A percentile compares a stretch with the other conserved stretches of the same genome.
Evolutionary conservation across 1,140 invertebrate genomes (phyloP).

Genomic region (Zaprionus davidi): DNA sequence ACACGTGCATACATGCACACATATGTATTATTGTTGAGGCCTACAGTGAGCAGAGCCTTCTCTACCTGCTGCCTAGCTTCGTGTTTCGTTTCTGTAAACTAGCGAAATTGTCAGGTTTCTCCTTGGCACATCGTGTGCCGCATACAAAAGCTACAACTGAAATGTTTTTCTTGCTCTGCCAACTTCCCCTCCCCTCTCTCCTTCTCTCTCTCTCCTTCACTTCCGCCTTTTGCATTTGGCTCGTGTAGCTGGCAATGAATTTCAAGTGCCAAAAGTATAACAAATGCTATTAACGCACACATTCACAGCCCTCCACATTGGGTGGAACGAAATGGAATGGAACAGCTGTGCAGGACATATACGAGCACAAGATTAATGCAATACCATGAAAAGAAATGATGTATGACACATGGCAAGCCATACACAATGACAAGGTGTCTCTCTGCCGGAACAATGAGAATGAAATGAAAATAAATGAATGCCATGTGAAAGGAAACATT

Average conservation of each 20-base stretch:
- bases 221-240: constrained; percentile 10
- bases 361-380: neutral
- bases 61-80: constrained; percentile 13
- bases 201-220: no score
- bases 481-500: neutral
- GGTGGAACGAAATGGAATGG: constrained; percentile 1
- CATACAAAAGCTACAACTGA: constrained; percentile 36
- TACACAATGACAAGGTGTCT: neutral
- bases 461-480: constrained; percentile 5
- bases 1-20: constrained; percentile 12
- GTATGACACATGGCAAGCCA: neutral
- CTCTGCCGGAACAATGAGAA: neutral
- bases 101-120: constrained; percentile 46
- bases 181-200: neutral
- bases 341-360: constrained; percentile 1
- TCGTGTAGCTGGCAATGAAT: constrained; percentile 59
- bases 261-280: constrained; percentile 54
- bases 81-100: constrained; percentile 33
- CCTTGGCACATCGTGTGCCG: constrained; percentile 25
- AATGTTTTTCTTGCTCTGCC: neutral
- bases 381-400: neutral
- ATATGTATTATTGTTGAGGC: constrained; percentile 6
- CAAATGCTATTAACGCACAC: constrained; percentile 29
- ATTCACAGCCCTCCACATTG: neutral
- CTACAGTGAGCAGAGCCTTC: constrained; percentile 4